Base-by-base conservation (phyloP, 23 tunicate species). In the Ascidia mentula region DNA sequence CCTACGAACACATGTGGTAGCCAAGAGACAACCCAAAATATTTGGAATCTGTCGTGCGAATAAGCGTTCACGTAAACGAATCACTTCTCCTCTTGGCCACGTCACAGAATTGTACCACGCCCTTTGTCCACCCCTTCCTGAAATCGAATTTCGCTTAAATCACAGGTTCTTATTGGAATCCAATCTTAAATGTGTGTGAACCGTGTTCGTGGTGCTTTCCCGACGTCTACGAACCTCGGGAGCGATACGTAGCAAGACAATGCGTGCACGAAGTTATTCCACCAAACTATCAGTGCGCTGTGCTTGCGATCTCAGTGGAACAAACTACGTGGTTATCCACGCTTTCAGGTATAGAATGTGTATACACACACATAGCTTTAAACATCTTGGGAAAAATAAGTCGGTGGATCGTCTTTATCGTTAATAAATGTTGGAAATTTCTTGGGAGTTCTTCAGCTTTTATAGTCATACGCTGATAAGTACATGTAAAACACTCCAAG, bases 121-220 rank as follows among this genome's bases (percentile, higher is more conserved):
- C n/a, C n/a, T n/a, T n/a, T n/a, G n/a, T n/a, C n/a, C n/a, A n/a
- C n/a, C n/a, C n/a, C n/a, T n/a, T n/a, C n/a, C n/a, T n/a, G n/a
- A n/a, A n/a, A n/a, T n/a, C n/a, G n/a, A n/a, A n/a, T n/a, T n/a
- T n/a, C n/a, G n/a, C n/a, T n/a, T n/a, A n/a, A n/a, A n/a, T n/a
- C n/a, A n/a, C 26, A 74, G 78, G 78, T 4, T 74, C 1, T 36
- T 74, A 74, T 35, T 74, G 78, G 78, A 39, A 74, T 17, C 34
- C 46, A 1, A 74, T 74, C 20, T 22, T 30, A 1, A 30, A 39
- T 7, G 34, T 31, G 18, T 74, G 78, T 36, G 46, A 74, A 17
- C 78, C 78, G 26, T 74, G 78, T 35, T 74, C 78, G 3, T 74
- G 78, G 78, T 74, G 78, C 26, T 74, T 74, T 74, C 78, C 78